These are phyloP conservation scores for Triplophysa tibetana DNA, from an alignment of 2,113 vertebrate species.

Conservation along the genomic window DNA sequence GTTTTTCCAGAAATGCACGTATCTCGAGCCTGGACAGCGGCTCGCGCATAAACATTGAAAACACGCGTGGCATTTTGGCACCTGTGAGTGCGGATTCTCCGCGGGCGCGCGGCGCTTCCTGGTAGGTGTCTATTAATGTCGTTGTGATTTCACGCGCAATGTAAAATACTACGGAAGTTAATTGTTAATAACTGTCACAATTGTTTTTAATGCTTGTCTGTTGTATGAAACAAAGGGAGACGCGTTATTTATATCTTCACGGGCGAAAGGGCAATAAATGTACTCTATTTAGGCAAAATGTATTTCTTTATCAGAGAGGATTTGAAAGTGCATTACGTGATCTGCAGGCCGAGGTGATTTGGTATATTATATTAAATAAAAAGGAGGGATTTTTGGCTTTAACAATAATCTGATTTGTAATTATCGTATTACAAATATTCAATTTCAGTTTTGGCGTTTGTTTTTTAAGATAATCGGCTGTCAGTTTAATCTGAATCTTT, in stretches of 20 bases:
- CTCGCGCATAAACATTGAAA: slow-evolving; percentile 39
- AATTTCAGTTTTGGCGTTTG: too few relatives aligned
- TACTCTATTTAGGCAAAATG: background rate
- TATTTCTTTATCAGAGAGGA: background rate
- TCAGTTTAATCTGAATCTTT: too few relatives aligned
- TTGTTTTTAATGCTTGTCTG: background rate
- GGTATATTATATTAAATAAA: background rate
- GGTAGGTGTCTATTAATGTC: slow-evolving; percentile 37
- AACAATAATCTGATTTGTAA: background rate
- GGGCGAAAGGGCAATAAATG: background rate
- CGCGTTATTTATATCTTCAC: background rate
- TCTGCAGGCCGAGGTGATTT: background rate
- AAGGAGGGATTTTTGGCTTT: background rate
- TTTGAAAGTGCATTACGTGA: background rate
- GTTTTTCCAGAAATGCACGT: slow-evolving; percentile 21
- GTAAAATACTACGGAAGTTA: background rate
- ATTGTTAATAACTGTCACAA: background rate
- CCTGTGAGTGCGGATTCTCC: slow-evolving; percentile 19
- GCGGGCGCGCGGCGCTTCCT: slow-evolving; percentile 25
- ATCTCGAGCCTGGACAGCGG: background rate
- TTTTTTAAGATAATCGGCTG: too few relatives aligned
- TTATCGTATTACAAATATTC: background rate
- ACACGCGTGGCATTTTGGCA: slow-evolving; percentile 37
- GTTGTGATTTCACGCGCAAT: slow-evolving; percentile 10
- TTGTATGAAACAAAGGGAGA: slow-evolving; percentile 28